Conservation (phyloP, 2,888 invertebrate genomes). For the Sarcophaga caerulescens region DNA sequence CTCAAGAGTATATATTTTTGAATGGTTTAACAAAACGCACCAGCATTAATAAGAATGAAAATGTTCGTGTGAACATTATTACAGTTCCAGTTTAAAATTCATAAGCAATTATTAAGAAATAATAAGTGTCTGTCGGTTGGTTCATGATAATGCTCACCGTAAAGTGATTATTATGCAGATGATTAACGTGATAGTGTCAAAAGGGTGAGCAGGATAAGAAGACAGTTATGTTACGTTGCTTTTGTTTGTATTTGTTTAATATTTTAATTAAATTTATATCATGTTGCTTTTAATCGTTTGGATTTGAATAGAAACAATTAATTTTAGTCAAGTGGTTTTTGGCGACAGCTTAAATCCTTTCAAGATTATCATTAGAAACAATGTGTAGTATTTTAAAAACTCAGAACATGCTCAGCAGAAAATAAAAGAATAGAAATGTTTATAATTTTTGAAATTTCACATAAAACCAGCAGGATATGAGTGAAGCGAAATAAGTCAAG, state of each 20-base stretch:
- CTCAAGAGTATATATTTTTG: not conserved
- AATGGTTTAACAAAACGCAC: not conserved
- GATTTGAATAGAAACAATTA: not conserved
- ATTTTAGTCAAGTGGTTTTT: not conserved
- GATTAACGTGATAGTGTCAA: constrained; percentile 9
- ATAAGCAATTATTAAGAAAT: constrained; percentile 47
- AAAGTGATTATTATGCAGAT: constrained; percentile 43
- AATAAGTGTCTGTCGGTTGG: constrained; percentile 43
- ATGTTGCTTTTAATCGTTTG: constrained; percentile 19
- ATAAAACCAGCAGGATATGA: no score
- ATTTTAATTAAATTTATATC: constrained; percentile 42
- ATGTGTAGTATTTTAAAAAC: not conserved
- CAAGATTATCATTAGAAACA: not conserved
- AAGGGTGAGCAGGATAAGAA: not conserved
- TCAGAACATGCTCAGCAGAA: not conserved
- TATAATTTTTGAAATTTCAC: no score
- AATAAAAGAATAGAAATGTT: not conserved
- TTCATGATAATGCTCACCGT: constrained; percentile 9
- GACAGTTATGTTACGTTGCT: not conserved
- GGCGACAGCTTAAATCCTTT: not conserved
- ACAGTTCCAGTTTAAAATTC: constrained; percentile 56
- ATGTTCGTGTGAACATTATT: constrained; percentile 54
- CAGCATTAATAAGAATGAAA: not conserved
- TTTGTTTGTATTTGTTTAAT: constrained; percentile 13
- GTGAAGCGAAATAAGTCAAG: no score